Evolutionary conservation across 2,113 vertebrate genomes (phyloP).

Genomic region (Tragulus kanchil): DNA sequence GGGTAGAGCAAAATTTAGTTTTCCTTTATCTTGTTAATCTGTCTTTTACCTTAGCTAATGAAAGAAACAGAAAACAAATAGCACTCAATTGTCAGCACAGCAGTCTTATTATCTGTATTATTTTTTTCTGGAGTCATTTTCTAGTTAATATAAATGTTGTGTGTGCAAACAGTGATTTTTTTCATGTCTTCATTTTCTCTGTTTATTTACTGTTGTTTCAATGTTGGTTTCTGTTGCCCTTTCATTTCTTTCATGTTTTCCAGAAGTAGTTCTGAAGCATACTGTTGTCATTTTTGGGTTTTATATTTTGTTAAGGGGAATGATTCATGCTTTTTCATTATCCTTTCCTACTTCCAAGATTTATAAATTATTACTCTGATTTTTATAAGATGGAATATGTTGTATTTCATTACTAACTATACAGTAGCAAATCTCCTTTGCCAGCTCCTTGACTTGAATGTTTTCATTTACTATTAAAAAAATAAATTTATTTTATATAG

Average conservation of each 20-base stretch:
- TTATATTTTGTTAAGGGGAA: neutral
- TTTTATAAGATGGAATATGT: neutral
- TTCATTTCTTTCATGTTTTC: neutral
- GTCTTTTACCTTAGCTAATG: neutral
- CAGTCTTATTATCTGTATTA: neutral
- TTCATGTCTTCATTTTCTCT: neutral
- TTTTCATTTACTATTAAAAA: conserved; percentile 4
- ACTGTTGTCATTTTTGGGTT: neutral
- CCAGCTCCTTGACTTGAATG: neutral
- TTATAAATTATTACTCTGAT: conserved; percentile 30
- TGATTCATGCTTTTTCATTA: conserved; percentile 51
- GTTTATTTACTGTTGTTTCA: neutral
- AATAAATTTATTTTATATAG: neutral
- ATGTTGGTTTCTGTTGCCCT: neutral
- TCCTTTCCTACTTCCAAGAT: neutral
- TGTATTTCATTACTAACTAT: neutral
- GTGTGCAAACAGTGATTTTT: neutral
- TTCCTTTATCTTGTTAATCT: neutral
- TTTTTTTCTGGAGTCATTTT: conserved; percentile 7
- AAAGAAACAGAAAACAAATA: conserved; percentile 30
- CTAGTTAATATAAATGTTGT: neutral
- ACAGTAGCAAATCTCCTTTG: neutral
- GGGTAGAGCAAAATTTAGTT: neutral
- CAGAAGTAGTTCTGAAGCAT: conserved; percentile 29
- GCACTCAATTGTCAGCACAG: neutral